Base-by-base conservation (phyloP, 2,888 invertebrate genomes). In the Lasius platythorax region DNA sequence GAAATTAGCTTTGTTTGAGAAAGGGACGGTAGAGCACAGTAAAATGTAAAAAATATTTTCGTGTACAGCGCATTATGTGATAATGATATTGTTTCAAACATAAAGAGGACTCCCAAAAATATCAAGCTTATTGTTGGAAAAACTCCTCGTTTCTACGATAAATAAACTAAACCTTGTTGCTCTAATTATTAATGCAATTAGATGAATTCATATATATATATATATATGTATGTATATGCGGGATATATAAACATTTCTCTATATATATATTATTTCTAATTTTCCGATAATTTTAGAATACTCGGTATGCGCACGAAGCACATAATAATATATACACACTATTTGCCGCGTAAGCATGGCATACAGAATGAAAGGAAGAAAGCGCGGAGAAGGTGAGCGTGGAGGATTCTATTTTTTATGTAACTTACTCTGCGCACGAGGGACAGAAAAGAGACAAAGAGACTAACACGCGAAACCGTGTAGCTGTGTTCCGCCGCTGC, bases 11-110 rank as follows among this genome's bases (percentile, higher is more conserved):
- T 70, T 70, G 58, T 79, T 70, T 70, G 70, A 79, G 43, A n/a
- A 28, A 70, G 58, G 43, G 11, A 40, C 56, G 43, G 56, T 11
- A 15, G 33, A 23, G 43, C n/a, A 2, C 11, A 33, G 67, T 40
- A 28, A 79, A 79, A 79, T 79, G 70, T 61, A 79, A 70, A 79
- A 79, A 79, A 79, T 58, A 79, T 70, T 70, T 79, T 70, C 30
- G 23, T 30, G 33, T 9, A 43, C 56, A 23, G 28, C 18, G 33
- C 66, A 76, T 66, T 30, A 40, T 12, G 33, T 12, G 70, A 70
- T 56, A 67, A 43, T 43, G 58, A 40, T 8, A 53, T 43, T 18
- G 70, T 11, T 43, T 70, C 6, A 46, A 70, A 46, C 58, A 46
- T 33, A 58, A 72, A 33, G 46, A 33, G 23, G 23, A 0, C 33